These are phyloP conservation scores for Phyto melanocephala DNA, from an alignment of 2,888 invertebrate genomes.

Conservation along the genomic window DNA sequence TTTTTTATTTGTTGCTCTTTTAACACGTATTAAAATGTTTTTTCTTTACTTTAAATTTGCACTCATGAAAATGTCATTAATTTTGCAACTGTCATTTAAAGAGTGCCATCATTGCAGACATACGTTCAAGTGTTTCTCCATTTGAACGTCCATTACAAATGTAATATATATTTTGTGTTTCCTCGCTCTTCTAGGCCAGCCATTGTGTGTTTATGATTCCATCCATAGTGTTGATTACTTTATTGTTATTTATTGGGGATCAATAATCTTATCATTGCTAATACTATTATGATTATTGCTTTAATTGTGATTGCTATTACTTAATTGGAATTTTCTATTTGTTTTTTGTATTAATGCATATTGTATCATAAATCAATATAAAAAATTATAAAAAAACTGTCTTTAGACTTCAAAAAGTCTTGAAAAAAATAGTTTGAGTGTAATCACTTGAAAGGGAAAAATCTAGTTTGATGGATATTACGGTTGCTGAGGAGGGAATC, in stretches of 20 bases:
- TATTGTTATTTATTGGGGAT: conserved; percentile 56
- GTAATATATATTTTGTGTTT: background rate
- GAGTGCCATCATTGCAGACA: conserved; percentile 33
- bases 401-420: no score
- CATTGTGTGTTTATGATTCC: conserved; percentile 43
- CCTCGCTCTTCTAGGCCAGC: conserved; percentile 26
- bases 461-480: no score
- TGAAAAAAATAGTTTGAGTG: no score
- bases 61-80: conserved; percentile 57
- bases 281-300: conserved; percentile 20
- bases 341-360: conserved; percentile 4
- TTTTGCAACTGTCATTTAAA: conserved; percentile 52
- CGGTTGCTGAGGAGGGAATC: no score
- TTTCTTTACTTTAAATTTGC: conserved; percentile 17
- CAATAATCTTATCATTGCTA: conserved; percentile 48
- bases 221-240: conserved; percentile 52
- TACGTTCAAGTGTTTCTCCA: background rate
- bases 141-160: background rate
- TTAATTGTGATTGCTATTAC: conserved; percentile 18
- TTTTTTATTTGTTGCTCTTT: conserved; percentile 29
- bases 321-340: conserved; percentile 10
- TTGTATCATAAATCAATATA: conserved; percentile 37
- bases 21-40: background rate
- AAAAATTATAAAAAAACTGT: conserved; percentile 6
- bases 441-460: no score